Conservation (phyloP, 1,140 invertebrate genomes). For the Drosophila willistoni region DNA sequence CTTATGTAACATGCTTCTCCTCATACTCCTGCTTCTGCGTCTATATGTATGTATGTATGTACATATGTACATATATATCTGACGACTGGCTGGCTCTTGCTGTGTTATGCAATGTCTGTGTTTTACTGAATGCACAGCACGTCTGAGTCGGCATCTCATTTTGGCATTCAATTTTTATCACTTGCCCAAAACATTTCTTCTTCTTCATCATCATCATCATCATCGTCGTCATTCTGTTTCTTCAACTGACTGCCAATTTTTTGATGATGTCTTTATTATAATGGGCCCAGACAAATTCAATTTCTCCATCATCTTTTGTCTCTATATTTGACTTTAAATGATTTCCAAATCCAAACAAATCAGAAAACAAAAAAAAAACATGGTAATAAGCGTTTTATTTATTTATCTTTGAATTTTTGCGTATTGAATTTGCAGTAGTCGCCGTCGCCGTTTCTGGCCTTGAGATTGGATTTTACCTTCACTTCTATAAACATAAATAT, state of each 20-base stretch:
- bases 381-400: slow-evolving; percentile 20
- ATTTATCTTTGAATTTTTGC: slow-evolving; percentile 23
- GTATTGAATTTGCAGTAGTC: slow-evolving; percentile 45
- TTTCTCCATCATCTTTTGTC: slow-evolving; percentile 49
- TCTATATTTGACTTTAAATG: slow-evolving; percentile 50
- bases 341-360: slow-evolving; percentile 18
- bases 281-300: slow-evolving; percentile 69
- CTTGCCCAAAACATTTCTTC: slow-evolving; percentile 37
- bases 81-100: slow-evolving; percentile 1
- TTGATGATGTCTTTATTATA: slow-evolving; percentile 70
- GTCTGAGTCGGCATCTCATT: slow-evolving; percentile 36
- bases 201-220: background rate
- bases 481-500: slow-evolving; percentile 4
- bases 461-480: slow-evolving; percentile 34
- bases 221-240: background rate
- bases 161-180: slow-evolving; percentile 61
- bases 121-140: slow-evolving; percentile 42
- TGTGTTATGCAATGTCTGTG: slow-evolving; percentile 51
- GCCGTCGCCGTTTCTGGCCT: slow-evolving; percentile 26
- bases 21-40: background rate
- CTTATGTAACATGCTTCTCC: slow-evolving; percentile 49
- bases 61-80: background rate
- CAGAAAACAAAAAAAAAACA: background rate
- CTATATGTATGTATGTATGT: background rate
- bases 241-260: slow-evolving; percentile 38